Evolutionary conservation across 2,888 invertebrate species (phyloP).

Genomic region (Brachyptera risi): DNA sequence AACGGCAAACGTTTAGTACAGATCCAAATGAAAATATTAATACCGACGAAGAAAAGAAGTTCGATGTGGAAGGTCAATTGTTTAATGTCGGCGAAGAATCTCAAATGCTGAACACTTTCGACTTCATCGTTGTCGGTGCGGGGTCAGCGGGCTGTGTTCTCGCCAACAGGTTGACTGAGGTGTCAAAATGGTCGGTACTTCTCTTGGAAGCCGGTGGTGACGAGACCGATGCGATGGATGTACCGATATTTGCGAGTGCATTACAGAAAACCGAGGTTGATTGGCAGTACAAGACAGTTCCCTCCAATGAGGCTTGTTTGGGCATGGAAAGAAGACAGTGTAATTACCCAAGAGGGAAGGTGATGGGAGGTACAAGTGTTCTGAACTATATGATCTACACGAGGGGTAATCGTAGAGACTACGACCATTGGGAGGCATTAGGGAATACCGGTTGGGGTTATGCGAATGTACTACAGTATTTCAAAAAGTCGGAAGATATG

Average conservation of each 20-base stretch:
- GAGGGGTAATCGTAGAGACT: conserved; percentile 48
- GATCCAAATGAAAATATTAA: no score
- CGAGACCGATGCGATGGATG: conserved; percentile 83
- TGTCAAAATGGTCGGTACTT: conserved; percentile 68
- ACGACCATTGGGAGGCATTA: conserved; percentile 46
- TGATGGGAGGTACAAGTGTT: conserved; percentile 48
- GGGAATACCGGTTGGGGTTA: conserved; percentile 47
- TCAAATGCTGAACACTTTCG: no score
- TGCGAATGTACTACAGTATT: conserved; percentile 40
- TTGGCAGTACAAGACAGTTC: conserved; percentile 87
- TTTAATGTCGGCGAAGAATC: no score
- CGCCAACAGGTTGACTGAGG: no score
- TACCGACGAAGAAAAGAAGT: no score
- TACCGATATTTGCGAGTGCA: conserved; percentile 81
- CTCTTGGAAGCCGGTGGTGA: conserved; percentile 81
- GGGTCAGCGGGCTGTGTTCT: no score
- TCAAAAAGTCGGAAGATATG: conserved; percentile 44
- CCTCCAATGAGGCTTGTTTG: conserved; percentile 72
- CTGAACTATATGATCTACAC: conserved; percentile 50
- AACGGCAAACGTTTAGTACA: no score
- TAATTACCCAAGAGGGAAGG: conserved; percentile 45
- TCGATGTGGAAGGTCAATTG: no score
- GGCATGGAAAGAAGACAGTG: conserved; percentile 78
- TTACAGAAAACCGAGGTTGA: conserved; percentile 80
- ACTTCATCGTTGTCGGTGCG: no score